phyloP scores from a whole-genome alignment of 1,140 invertebrate genomes.

The Drosophila paulistorum region DNA sequence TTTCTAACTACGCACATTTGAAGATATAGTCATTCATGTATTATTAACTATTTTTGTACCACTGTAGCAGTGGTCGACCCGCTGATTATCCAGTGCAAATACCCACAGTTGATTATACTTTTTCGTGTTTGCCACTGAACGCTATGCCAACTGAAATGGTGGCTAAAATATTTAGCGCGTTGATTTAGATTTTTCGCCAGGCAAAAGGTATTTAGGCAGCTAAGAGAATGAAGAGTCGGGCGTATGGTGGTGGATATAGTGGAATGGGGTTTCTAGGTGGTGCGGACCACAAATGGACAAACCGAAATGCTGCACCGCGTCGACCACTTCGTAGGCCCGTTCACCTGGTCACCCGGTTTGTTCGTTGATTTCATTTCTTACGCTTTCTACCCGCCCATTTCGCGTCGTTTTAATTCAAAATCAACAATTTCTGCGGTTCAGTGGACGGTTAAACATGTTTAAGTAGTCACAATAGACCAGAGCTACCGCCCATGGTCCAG shows the following conservation, averaged over 20 bases:
- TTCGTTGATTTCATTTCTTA: constrained; percentile 55
- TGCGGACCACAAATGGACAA: constrained; percentile 67
- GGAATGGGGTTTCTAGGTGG: not conserved
- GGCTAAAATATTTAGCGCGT: constrained; percentile 80
- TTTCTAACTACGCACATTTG: too few species aligned
- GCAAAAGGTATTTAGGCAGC: constrained; percentile 74
- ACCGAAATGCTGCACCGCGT: constrained; percentile 33
- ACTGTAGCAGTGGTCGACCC: constrained; percentile 33
- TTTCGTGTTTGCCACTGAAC: constrained; percentile 70
- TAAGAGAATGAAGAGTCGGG: not conserved
- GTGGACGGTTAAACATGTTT: constrained; percentile 79
- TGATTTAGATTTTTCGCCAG: constrained; percentile 75
- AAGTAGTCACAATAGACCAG: constrained; percentile 55
- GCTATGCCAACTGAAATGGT: constrained; percentile 52
- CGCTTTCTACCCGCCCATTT: constrained; percentile 24
- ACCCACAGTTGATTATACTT: constrained; percentile 79
- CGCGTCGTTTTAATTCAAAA: constrained; percentile 75
- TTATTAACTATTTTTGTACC: not conserved
- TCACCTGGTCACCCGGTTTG: not conserved
- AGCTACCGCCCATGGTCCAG: constrained; percentile 4
- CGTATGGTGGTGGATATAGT: not conserved
- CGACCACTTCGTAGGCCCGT: constrained; percentile 38
- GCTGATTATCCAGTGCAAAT: constrained; percentile 80
- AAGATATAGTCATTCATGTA: too few species aligned
- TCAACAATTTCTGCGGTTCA: constrained; percentile 79